phyloP scores from a whole-genome alignment of 1,140 invertebrate genomes.

The Diorhabda sublineata region DNA sequence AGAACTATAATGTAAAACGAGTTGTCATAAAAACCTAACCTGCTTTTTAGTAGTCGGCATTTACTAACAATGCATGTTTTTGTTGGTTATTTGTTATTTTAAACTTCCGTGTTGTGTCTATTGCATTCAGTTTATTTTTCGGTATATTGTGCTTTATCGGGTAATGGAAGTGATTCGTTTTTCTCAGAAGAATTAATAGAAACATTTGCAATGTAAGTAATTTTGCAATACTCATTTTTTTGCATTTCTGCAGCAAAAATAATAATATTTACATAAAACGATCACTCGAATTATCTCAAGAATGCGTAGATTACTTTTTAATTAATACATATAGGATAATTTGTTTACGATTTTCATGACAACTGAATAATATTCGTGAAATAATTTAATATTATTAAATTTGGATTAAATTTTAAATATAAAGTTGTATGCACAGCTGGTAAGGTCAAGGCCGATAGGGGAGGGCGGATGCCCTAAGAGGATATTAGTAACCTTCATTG shows the following conservation, averaged over 20 bases:
- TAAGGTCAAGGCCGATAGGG: slow-evolving; percentile 13
- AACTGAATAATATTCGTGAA: neutral
- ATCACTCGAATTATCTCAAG: neutral
- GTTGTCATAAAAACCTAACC: slow-evolving; percentile 15
- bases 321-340: too few species aligned
- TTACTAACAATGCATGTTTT: slow-evolving; percentile 12
- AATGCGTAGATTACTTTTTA: neutral
- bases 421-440: slow-evolving; percentile 3
- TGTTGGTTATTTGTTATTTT: slow-evolving; percentile 13
- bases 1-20: slow-evolving; percentile 1
- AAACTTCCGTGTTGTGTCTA: slow-evolving; percentile 10
- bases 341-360: too few species aligned
- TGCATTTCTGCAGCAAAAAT: neutral
- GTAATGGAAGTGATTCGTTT: slow-evolving; percentile 6
- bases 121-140: neutral
- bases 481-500: neutral
- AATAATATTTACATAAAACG: neutral
- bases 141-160: neutral
- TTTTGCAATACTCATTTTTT: neutral
- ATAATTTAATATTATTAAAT: neutral
- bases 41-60: slow-evolving; percentile 11
- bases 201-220: slow-evolving; percentile 9
- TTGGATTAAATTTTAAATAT: neutral
- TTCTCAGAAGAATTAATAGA: neutral
- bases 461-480: slow-evolving; percentile 8